Percentiles rank a stretch among this genome's conserved stretches.
Conservation (phyloP, 2,113 vertebrate species). For the Porphyrio hochstetteri region DNA sequence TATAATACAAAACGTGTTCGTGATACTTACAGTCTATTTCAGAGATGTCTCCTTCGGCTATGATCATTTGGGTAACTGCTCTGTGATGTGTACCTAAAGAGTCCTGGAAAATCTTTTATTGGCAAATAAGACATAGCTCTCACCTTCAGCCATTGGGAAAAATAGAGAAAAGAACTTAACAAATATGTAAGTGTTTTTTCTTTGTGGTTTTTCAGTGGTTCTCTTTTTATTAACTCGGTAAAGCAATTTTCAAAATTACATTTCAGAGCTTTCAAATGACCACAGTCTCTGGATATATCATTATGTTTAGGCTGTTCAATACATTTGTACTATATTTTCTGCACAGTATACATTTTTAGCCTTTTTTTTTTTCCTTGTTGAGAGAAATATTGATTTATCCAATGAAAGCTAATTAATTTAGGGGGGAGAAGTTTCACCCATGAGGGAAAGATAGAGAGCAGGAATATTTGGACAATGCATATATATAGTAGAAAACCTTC, state of each 20-base stretch:
- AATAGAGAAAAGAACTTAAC: not conserved
- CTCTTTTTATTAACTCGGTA: not conserved
- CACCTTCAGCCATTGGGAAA: not conserved
- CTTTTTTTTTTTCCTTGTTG: not conserved
- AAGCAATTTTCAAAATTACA: conserved; percentile 20
- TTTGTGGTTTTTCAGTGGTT: not conserved
- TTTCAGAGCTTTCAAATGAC: conserved; percentile 15
- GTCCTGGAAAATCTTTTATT: not conserved
- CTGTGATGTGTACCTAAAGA: not conserved
- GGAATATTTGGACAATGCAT: not conserved
- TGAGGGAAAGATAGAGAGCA: not conserved
- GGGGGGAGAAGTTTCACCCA: not conserved
- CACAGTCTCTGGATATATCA: not conserved
- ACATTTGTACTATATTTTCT: not conserved
- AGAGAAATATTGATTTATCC: conserved; percentile 12
- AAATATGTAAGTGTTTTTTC: not conserved
- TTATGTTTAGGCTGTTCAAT: not conserved
- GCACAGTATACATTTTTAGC: not conserved
- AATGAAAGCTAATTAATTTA: not conserved
- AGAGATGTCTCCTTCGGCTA: not conserved
- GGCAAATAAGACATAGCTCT: not conserved
- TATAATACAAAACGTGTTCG: not conserved
- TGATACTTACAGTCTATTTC: not conserved
- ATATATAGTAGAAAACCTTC: not conserved
- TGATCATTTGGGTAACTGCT: not conserved